Evolutionary conservation across 1,140 invertebrate species (phyloP).

Genomic region (Heliconius melpomene): DNA sequence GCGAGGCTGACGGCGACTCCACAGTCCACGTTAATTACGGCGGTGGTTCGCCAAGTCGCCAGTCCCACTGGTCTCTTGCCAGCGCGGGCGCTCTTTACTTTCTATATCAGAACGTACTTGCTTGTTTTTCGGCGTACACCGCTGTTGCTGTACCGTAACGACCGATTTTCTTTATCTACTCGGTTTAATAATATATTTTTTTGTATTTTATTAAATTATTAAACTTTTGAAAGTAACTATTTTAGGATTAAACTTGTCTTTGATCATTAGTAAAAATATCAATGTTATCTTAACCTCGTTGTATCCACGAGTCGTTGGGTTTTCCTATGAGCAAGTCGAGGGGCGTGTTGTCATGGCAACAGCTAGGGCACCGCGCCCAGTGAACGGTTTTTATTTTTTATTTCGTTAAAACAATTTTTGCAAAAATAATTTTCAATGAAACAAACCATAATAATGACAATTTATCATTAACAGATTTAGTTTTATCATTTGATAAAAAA

Average conservation of each 20-base stretch:
- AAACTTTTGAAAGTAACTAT: background rate
- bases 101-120: constrained; percentile 63
- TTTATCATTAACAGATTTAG: background rate
- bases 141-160: background rate
- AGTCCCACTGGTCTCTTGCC: constrained; percentile 54
- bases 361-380: constrained; percentile 66
- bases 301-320: constrained; percentile 22
- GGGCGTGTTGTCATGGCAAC: constrained; percentile 66
- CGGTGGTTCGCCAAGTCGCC: constrained; percentile 55
- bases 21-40: constrained; percentile 77
- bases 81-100: constrained; percentile 74
- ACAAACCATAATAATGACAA: background rate
- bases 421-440: background rate
- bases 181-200: background rate
- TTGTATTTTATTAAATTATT: constrained; percentile 6
- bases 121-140: constrained; percentile 28
- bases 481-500: constrained; percentile 20
- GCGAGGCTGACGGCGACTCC: constrained; percentile 72
- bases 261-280: background rate
- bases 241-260: background rate
- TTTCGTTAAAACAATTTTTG: background rate
- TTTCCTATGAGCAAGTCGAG: constrained; percentile 53
- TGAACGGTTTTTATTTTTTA: constrained; percentile 25
- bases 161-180: background rate
- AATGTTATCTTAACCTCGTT: background rate